Percentiles rank a stretch among this genome's conserved stretches.
These are phyloP conservation scores for Argyresthia goedartella DNA, from an alignment of 2,888 invertebrate genomes.

Conservation along the genomic window DNA sequence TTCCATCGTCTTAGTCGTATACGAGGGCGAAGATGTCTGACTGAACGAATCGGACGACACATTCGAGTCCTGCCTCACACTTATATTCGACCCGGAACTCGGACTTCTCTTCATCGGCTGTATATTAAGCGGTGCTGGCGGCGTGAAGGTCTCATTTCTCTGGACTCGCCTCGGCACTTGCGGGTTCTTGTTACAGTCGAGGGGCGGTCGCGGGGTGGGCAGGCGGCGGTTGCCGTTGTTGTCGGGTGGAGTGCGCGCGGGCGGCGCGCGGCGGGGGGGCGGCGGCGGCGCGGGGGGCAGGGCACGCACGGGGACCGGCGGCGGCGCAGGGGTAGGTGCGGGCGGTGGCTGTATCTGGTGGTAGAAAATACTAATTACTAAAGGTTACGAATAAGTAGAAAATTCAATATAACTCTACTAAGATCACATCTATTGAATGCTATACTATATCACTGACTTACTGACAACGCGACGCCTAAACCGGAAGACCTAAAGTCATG, in stretches of 20 bases:
- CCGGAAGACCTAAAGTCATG: no score
- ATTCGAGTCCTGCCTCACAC: slow-evolving; percentile 79
- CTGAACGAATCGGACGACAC: slow-evolving; percentile 89
- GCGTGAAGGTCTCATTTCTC: slow-evolving; percentile 41
- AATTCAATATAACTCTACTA: no score
- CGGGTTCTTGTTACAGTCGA: slow-evolving; percentile 54
- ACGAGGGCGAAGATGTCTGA: slow-evolving; percentile 87
- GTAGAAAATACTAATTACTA: no score
- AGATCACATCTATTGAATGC: no score
- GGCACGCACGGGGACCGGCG: slow-evolving; percentile 43
- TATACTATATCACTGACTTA: no score
- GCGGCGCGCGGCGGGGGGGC: slow-evolving; percentile 54
- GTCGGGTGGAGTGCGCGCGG: slow-evolving; percentile 50
- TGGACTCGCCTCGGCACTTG: slow-evolving; percentile 38
- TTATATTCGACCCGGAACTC: slow-evolving; percentile 57
- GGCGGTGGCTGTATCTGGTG: slow-evolving; percentile 23
- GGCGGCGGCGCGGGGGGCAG: slow-evolving; percentile 33
- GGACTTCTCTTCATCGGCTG: slow-evolving; percentile 48
- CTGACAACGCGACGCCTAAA: no score
- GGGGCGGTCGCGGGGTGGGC: slow-evolving; percentile 30
- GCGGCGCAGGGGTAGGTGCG: slow-evolving; percentile 36
- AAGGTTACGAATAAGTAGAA: no score
- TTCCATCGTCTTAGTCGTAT: slow-evolving; percentile 88
- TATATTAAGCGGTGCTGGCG: slow-evolving; percentile 35
- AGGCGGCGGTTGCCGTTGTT: slow-evolving; percentile 34